phyloP scores from a whole-genome alignment of 2,113 vertebrate species.

The Paracanthobrama guichenoti region DNA sequence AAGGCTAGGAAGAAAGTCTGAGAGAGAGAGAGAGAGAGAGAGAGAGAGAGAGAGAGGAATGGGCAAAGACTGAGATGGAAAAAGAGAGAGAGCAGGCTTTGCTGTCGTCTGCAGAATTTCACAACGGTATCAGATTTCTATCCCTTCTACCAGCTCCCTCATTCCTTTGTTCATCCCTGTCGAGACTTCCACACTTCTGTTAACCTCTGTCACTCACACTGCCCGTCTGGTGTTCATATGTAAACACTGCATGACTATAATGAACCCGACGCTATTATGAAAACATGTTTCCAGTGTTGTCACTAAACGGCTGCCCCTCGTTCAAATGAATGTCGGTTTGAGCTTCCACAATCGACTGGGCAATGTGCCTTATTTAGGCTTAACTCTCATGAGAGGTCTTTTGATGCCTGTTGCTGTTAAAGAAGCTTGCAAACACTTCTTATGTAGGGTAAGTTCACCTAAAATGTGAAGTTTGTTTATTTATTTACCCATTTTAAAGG shows the following conservation, averaged over 20 bases:
- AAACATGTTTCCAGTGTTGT: background rate
- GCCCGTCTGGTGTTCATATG: constrained; percentile 1
- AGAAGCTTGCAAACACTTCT: background rate
- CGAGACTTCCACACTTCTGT: constrained; percentile 28
- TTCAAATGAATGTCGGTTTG: background rate
- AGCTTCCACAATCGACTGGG: background rate
- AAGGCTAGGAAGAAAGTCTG: constrained; percentile 7
- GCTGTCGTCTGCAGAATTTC: constrained; percentile 56
- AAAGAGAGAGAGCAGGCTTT: constrained; percentile 9
- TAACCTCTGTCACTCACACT: constrained; percentile 7
- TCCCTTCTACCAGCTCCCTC: constrained; percentile 67
- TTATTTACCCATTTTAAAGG: background rate
- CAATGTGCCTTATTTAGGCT: background rate
- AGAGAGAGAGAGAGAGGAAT: background rate
- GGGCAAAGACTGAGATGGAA: constrained; percentile 12
- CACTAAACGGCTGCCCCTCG: background rate
- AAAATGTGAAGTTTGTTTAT: background rate
- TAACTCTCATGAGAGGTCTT: background rate
- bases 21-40: background rate
- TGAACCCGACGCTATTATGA: background rate
- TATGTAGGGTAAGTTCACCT: background rate
- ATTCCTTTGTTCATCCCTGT: constrained; percentile 53
- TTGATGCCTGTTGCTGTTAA: constrained; percentile 4
- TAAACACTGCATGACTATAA: background rate
- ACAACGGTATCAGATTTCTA: constrained; percentile 76